phyloP scores from a whole-genome alignment of 2,797 vertebrate genomes.

The Emys orbicularis region DNA sequence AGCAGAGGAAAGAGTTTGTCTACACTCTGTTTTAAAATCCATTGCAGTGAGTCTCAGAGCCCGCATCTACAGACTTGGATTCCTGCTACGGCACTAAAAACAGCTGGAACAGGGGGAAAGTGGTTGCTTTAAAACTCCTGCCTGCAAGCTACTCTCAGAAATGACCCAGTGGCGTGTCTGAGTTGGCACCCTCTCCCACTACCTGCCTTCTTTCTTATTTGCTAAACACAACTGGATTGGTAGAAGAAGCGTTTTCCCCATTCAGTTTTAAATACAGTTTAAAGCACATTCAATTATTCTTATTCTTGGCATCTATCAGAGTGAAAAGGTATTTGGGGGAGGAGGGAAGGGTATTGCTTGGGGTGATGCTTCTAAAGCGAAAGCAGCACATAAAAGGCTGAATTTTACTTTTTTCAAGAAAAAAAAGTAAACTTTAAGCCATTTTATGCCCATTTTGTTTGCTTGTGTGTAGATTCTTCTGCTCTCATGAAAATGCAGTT shows the following conservation, averaged over 20 bases:
- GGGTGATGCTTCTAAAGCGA: background rate
- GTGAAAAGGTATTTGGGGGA: constrained; percentile 44
- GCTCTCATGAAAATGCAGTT: constrained; percentile 44
- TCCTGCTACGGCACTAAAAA: background rate
- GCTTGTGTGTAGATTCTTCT: constrained; percentile 32
- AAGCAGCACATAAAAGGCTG: constrained; percentile 25
- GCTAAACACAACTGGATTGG: constrained; percentile 9
- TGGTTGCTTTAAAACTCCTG: constrained; percentile 50
- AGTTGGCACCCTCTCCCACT: background rate
- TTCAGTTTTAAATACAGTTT: constrained; percentile 60
- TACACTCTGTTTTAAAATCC: background rate
- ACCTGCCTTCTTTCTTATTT: constrained; percentile 29
- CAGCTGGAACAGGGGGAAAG: background rate
- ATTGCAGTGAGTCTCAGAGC: background rate
- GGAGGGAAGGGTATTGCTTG: background rate
- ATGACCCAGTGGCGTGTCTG: background rate
- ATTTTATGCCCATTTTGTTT: constrained; percentile 50
- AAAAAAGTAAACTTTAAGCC: constrained; percentile 48
- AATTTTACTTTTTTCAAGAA: constrained; percentile 49
- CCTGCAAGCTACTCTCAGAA: constrained; percentile 21
- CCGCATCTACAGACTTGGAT: background rate
- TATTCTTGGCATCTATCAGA: constrained; percentile 58
- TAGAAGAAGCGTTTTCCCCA: constrained; percentile 42
- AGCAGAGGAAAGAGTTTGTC: background rate
- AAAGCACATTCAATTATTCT: constrained; percentile 53